Evolutionary conservation across 2,888 invertebrate genomes (phyloP).

Genomic region (Euphydryas editha): DNA sequence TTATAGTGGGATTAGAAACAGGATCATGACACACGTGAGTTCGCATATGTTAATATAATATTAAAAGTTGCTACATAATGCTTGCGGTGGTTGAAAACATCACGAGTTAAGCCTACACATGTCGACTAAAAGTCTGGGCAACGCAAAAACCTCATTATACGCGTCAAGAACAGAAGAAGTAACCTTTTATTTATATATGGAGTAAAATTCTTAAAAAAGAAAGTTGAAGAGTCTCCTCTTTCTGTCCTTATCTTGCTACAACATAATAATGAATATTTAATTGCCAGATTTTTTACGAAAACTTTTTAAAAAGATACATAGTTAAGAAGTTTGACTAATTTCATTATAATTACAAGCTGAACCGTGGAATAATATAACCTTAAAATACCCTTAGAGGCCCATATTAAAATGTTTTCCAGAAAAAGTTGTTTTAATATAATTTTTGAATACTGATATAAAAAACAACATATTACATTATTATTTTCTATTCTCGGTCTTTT

Average conservation of each 20-base stretch:
- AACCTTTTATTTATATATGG: not conserved
- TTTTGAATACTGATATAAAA: not conserved
- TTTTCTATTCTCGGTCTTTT: too few species aligned
- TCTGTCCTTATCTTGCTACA: not conserved
- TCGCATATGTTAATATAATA: too few species aligned
- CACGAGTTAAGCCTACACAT: too few species aligned
- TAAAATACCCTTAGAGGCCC: not conserved
- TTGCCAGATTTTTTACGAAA: not conserved
- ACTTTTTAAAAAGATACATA: not conserved
- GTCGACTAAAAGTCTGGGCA: too few species aligned
- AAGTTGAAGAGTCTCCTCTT: not conserved
- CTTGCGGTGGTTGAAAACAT: too few species aligned
- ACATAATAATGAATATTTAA: not conserved
- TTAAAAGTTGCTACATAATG: too few species aligned
- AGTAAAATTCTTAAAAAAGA: too few species aligned
- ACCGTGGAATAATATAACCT: not conserved
- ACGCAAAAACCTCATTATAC: too few species aligned
- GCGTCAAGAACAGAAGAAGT: too few species aligned
- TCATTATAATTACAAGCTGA: slow-evolving; percentile 1
- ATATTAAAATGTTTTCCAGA: not conserved
- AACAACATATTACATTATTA: too few species aligned
- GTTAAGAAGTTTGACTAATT: not conserved
- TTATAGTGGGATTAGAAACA: too few species aligned
- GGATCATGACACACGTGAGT: too few species aligned
- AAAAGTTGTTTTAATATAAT: not conserved